These are phyloP conservation scores for Eubucco bourcierii DNA, from an alignment of 2,113 vertebrate genomes.

Conservation along the genomic window DNA sequence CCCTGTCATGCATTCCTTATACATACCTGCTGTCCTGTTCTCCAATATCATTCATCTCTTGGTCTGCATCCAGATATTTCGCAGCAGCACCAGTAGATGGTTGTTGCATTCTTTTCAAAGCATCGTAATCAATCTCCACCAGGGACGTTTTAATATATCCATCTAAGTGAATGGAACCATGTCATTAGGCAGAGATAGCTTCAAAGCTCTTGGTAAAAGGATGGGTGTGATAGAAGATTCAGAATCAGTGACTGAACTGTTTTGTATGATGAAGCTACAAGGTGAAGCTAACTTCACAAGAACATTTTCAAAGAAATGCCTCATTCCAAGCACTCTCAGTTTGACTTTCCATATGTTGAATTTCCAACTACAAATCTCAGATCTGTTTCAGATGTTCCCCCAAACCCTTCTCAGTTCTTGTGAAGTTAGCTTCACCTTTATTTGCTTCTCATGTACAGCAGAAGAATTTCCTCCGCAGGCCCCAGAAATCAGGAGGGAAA, in stretches of 20 bases:
- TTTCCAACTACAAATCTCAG: neutral
- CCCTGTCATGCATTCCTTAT: neutral
- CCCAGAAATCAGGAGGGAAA: neutral
- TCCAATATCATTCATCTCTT: slow-evolving; percentile 87
- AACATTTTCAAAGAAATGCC: neutral
- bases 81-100: neutral
- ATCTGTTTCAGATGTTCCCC: neutral
- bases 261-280: neutral
- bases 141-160: slow-evolving; percentile 91
- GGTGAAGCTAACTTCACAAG: too few relatives aligned
- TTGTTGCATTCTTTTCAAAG: slow-evolving; percentile 78
- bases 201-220: neutral
- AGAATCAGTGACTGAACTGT: neutral
- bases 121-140: slow-evolving; percentile 88
- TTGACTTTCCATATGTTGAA: neutral
- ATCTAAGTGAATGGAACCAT: slow-evolving; percentile 70
- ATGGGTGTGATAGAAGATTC: neutral
- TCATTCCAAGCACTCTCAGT: neutral
- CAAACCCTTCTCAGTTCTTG: neutral
- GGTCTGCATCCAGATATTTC: slow-evolving; percentile 65
- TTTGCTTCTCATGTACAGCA: neutral
- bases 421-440: neutral
- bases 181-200: neutral
- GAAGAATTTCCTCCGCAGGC: neutral
- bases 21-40: slow-evolving; percentile 78